Percentiles rank a stretch among this genome's conserved stretches.
Conservation (phyloP, 2,888 invertebrate genomes). For the Eupithecia vulgata region DNA sequence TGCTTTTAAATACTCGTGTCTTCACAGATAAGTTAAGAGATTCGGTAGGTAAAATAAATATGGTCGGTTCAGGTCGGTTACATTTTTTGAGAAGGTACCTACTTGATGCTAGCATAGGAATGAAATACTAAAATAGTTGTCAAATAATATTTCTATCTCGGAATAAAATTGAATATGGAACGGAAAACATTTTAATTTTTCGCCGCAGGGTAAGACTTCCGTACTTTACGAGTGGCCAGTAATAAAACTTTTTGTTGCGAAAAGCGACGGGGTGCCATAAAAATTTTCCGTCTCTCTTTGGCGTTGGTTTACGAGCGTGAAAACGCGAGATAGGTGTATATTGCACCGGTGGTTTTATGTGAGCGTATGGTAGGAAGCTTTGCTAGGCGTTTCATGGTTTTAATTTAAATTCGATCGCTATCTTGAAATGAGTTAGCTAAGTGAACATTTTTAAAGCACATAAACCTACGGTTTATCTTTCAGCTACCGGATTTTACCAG, state of each 20-base stretch:
- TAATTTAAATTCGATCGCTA: slow-evolving; percentile 39
- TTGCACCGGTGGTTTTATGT: slow-evolving; percentile 74
- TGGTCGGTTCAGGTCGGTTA: background rate
- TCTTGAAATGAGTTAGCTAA: slow-evolving; percentile 27
- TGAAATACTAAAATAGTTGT: background rate
- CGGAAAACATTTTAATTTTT: slow-evolving; percentile 54
- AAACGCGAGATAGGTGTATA: slow-evolving; percentile 76
- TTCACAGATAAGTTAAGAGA: background rate
- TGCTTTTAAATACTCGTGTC: background rate
- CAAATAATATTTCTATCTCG: background rate
- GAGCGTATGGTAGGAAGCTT: slow-evolving; percentile 49
- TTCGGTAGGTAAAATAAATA: background rate
- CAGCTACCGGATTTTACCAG: background rate
- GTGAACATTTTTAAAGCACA: background rate
- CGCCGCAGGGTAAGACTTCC: slow-evolving; percentile 63
- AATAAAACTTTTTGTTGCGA: slow-evolving; percentile 81
- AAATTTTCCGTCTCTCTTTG: slow-evolving; percentile 69
- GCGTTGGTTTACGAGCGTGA: slow-evolving; percentile 71
- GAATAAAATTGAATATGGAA: slow-evolving; percentile 26
- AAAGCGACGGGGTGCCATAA: slow-evolving; percentile 73
- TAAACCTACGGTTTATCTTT: slow-evolving; percentile 1
- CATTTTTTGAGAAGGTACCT: background rate
- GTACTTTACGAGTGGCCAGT: slow-evolving; percentile 79
- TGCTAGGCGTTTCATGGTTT: slow-evolving; percentile 44
- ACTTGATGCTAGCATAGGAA: background rate